A percentile compares a stretch with the other conserved stretches of the same genome.
Evolutionary conservation across 2,797 vertebrate species (phyloP).

Genomic region (Pygocentrus nattereri): DNA sequence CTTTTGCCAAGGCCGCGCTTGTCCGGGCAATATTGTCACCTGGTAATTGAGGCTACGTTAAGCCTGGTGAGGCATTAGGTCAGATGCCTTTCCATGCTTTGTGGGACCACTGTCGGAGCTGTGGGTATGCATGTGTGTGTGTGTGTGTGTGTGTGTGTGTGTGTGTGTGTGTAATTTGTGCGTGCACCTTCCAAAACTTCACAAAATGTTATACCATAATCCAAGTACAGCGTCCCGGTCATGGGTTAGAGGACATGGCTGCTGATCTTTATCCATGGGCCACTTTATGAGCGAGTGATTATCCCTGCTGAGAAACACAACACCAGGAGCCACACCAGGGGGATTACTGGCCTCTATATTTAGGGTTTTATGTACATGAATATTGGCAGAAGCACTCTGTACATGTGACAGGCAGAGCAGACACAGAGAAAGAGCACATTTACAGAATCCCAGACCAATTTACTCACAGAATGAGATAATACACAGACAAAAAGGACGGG

Average conservation of each 20-base stretch:
- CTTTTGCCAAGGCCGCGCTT: not conserved
- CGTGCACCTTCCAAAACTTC: slow-evolving; percentile 20
- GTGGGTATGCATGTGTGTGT: not conserved
- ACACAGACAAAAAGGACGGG: slow-evolving; percentile 63
- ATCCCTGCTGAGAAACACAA: slow-evolving; percentile 78
- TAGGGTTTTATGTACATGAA: slow-evolving; percentile 99
- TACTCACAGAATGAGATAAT: slow-evolving; percentile 82
- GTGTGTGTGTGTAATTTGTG: not conserved
- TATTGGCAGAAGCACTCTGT: slow-evolving; percentile 94
- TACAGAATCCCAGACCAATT: slow-evolving; percentile 85
- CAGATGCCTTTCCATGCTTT: not conserved
- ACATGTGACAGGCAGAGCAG: slow-evolving; percentile 86
- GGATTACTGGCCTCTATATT: slow-evolving; percentile 93
- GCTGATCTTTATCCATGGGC: slow-evolving; percentile 13
- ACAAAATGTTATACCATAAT: slow-evolving; percentile 32
- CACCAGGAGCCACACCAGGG: slow-evolving; percentile 74
- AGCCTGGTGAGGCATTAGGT: not conserved
- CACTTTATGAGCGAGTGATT: slow-evolving; percentile 44
- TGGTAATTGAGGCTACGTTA: not conserved
- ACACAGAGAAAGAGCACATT: slow-evolving; percentile 84
- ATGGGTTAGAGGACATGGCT: slow-evolving; percentile 29
- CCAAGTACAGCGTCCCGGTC: slow-evolving; percentile 27
- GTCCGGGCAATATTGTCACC: slow-evolving; percentile 13
- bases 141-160: not conserved
- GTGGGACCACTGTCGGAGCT: not conserved